phyloP scores from a whole-genome alignment of 2,888 invertebrate species.

The Cheilosia urbana region DNA sequence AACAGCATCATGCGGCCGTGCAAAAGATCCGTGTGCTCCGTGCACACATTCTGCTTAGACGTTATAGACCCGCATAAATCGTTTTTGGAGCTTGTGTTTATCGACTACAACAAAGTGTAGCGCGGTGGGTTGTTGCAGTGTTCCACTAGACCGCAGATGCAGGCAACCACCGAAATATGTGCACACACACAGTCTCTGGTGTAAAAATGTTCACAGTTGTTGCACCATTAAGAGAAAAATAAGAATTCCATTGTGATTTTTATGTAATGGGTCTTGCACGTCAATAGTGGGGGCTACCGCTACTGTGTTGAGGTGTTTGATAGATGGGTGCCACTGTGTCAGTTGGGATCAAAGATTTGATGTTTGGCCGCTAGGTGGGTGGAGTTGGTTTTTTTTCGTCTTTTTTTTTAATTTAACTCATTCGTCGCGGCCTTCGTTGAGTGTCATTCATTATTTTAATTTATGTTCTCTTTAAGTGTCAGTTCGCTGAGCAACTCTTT shows the following conservation, averaged over 20 bases:
- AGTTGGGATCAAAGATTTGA: neutral
- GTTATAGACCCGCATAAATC: conserved; percentile 2
- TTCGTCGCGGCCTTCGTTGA: neutral
- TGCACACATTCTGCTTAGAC: conserved; percentile 11
- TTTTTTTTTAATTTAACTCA: no score
- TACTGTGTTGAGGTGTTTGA: conserved; percentile 6
- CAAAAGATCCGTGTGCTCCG: conserved; percentile 12
- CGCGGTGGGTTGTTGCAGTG: conserved; percentile 27
- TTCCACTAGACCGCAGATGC: conserved; percentile 53
- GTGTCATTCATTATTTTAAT: neutral
- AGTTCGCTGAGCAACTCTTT: no score
- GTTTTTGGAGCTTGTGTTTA: conserved; percentile 11
- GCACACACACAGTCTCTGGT: neutral
- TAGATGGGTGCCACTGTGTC: neutral
- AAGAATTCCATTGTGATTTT: neutral
- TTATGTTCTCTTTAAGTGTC: no score
- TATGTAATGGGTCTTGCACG: neutral
- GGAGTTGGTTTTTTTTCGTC: no score
- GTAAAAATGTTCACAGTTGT: neutral
- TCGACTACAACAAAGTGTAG: conserved; percentile 9
- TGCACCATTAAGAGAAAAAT: conserved; percentile 20
- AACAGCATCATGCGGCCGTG: conserved; percentile 5
- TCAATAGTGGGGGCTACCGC: neutral
- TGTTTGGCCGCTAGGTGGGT: neutral
- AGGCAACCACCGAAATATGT: conserved; percentile 44